These are phyloP conservation scores for Decapterus maruadsi DNA, from an alignment of 2,797 vertebrate species.

Conservation along the genomic window DNA sequence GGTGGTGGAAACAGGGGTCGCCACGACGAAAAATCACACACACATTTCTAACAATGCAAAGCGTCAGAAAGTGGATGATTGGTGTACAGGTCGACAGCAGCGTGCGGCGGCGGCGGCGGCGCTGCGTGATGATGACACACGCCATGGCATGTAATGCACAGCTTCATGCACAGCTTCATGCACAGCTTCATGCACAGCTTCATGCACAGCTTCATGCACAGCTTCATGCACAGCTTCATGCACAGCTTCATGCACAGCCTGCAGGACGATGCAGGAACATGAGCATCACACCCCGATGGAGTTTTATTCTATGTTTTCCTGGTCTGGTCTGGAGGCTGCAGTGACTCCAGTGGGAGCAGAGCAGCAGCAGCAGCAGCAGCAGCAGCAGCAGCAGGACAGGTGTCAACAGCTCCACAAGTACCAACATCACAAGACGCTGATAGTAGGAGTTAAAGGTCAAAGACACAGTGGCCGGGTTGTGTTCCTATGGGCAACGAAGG, in stretches of 20 bases:
- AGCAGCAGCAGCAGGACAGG: conserved; percentile 17
- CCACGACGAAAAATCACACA: conserved; percentile 36
- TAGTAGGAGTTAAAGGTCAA: conserved; percentile 38
- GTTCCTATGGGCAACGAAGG: conserved; percentile 21
- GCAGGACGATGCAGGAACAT: not conserved
- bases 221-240: too few species aligned
- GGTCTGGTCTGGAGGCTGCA: conserved; percentile 6
- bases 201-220: too few species aligned
- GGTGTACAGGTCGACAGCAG: conserved; percentile 4
- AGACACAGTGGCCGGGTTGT: conserved; percentile 8
- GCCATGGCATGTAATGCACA: too few species aligned
- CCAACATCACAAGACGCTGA: conserved; percentile 32
- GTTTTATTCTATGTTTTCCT: not conserved
- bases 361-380: conserved; percentile 17
- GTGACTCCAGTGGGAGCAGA: conserved; percentile 29
- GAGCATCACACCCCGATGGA: not conserved
- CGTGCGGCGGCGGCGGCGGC: too few species aligned
- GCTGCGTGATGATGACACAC: too few species aligned
- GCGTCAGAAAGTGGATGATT: conserved; percentile 18
- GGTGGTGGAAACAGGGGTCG: conserved; percentile 35
- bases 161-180: too few species aligned
- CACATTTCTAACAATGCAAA: conserved; percentile 32
- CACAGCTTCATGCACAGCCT: not conserved
- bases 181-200: too few species aligned
- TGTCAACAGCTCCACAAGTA: conserved; percentile 32